These are phyloP conservation scores for Teleogryllus oceanicus DNA, from an alignment of 2,888 invertebrate species.

Conservation along the genomic window DNA sequence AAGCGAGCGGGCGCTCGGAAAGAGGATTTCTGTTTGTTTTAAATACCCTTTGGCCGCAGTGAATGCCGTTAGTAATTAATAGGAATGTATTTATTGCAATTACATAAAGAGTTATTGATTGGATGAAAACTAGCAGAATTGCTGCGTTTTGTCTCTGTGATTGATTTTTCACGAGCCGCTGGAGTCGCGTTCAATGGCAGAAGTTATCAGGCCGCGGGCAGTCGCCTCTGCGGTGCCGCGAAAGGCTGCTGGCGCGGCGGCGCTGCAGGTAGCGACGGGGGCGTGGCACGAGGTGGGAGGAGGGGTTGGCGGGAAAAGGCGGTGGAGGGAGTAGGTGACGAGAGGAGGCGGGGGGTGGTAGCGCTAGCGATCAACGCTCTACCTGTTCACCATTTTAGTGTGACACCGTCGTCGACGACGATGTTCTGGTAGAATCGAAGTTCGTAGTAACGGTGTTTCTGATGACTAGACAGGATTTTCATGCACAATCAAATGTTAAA, in stretches of 20 bases:
- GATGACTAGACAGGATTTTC: too few species aligned
- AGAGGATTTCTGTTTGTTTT: not conserved
- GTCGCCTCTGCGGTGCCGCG: not conserved
- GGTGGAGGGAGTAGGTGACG: too few species aligned
- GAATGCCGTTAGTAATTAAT: not conserved
- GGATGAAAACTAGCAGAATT: conserved; percentile 2
- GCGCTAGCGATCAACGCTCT: too few species aligned
- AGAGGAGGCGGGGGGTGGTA: too few species aligned
- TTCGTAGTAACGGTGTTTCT: too few species aligned
- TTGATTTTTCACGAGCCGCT: conserved; percentile 10
- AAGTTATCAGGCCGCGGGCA: not conserved
- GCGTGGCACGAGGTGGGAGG: too few species aligned
- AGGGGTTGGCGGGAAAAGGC: too few species aligned
- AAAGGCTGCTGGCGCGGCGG: not conserved
- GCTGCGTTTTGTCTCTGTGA: not conserved
- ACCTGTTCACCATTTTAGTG: too few species aligned
- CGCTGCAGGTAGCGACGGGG: too few species aligned
- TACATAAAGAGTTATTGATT: conserved; percentile 4
- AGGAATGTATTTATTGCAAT: conserved; percentile 6
- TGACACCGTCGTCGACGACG: too few species aligned
- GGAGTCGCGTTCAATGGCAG: not conserved
- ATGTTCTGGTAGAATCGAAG: too few species aligned
- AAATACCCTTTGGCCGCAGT: conserved; percentile 7
- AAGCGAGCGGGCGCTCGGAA: not conserved
- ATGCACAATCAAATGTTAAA: too few species aligned